phyloP scores from a whole-genome alignment of 1,140 invertebrate species.

The Pectinophora gossypiella region DNA sequence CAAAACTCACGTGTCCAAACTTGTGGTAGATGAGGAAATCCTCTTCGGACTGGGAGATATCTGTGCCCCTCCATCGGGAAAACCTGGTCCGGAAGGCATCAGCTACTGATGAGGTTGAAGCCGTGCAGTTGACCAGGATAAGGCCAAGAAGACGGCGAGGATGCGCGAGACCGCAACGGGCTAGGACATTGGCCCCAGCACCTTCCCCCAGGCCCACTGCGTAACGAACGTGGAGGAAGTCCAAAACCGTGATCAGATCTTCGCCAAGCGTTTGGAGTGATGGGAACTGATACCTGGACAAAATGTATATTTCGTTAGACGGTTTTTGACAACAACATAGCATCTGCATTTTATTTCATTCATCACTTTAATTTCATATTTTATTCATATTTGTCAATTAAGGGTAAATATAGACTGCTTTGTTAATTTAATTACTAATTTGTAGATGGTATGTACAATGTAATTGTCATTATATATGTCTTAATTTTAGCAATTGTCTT shows the following conservation, averaged over 20 bases:
- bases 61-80: conserved; percentile 84
- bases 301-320: too few relatives aligned
- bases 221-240: conserved; percentile 86
- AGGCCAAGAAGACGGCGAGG: conserved; percentile 84
- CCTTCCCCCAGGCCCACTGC: conserved; percentile 92
- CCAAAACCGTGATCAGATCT: conserved; percentile 87
- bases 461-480: too few relatives aligned
- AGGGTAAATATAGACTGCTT: too few relatives aligned
- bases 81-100: conserved; percentile 92
- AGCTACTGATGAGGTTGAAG: conserved; percentile 89
- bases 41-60: conserved; percentile 86
- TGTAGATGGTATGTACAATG: too few relatives aligned
- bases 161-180: conserved; percentile 88
- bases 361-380: too few relatives aligned
- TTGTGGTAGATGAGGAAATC: conserved; percentile 92
- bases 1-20: conserved; percentile 90
- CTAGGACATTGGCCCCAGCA: conserved; percentile 91
- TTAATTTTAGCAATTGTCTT: too few relatives aligned
- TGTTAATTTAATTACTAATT: too few relatives aligned
- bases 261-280: conserved; percentile 89
- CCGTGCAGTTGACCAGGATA: conserved; percentile 92
- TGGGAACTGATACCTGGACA: conserved; percentile 85
- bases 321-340: too few relatives aligned
- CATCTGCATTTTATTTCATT: too few relatives aligned
- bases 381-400: too few relatives aligned